Evolutionary conservation across 2,113 vertebrate genomes (phyloP).

Genomic region (Daubentonia madagascariensis): DNA sequence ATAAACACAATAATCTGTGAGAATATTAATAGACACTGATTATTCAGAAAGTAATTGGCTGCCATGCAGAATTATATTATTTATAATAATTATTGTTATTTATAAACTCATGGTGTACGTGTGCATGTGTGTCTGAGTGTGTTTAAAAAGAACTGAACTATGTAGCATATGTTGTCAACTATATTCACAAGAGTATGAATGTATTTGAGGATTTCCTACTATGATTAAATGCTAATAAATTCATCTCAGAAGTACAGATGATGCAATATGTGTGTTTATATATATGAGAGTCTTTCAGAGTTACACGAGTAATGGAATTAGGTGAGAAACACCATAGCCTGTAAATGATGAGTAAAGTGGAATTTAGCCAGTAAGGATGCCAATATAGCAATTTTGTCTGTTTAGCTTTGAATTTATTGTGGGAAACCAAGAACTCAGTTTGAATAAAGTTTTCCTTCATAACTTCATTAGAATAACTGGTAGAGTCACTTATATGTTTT

Average conservation of each 20-base stretch:
- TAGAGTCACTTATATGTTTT: background rate
- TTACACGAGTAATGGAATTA: background rate
- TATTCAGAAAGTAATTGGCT: constrained; percentile 2
- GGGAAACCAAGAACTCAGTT: background rate
- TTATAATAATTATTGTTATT: constrained; percentile 1
- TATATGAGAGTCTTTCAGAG: background rate
- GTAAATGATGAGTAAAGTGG: background rate
- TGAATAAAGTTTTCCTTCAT: background rate
- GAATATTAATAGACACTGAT: background rate
- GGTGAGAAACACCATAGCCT: background rate
- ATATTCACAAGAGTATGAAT: background rate
- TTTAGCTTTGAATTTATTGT: background rate
- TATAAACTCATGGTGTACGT: background rate
- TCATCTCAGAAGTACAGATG: background rate
- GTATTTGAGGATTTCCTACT: background rate
- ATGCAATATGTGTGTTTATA: background rate
- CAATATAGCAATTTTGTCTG: background rate
- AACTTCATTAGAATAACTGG: background rate
- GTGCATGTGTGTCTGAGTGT: background rate
- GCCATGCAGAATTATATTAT: background rate
- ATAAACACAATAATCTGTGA: background rate
- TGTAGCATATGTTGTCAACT: background rate
- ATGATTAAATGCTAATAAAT: background rate
- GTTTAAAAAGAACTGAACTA: background rate
- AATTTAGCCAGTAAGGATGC: background rate